Conservation (phyloP, 1,140 invertebrate genomes). For the Zaprionus davidi region DNA sequence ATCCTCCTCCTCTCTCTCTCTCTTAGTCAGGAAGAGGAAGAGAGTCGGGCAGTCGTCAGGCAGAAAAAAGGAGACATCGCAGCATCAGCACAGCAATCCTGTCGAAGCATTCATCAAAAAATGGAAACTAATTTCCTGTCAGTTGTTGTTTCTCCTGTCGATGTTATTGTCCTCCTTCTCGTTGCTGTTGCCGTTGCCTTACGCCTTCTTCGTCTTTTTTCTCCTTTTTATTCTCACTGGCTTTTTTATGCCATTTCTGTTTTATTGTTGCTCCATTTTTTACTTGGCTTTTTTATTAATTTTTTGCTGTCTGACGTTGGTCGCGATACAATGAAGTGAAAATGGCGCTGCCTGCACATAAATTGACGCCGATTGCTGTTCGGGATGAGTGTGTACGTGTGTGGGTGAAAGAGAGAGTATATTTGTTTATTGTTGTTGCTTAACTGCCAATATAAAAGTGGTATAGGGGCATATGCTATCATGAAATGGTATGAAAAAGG, state of each 20-base stretch:
- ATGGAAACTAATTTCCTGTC: slow-evolving; percentile 84
- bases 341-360: slow-evolving; percentile 80
- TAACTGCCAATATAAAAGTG: slow-evolving; percentile 13
- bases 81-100: slow-evolving; percentile 73
- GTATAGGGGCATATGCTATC: slow-evolving; percentile 10
- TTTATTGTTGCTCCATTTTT: slow-evolving; percentile 79
- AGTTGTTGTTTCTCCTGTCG: slow-evolving; percentile 76
- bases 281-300: slow-evolving; percentile 78
- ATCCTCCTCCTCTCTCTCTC: slow-evolving; percentile 5
- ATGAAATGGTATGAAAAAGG: background rate
- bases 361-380: slow-evolving; percentile 75
- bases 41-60: slow-evolving; percentile 29
- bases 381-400: slow-evolving; percentile 13
- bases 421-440: slow-evolving; percentile 25
- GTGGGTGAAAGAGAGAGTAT: background rate
- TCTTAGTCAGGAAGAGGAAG: slow-evolving; percentile 45
- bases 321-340: slow-evolving; percentile 80
- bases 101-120: slow-evolving; percentile 84
- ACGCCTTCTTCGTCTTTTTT: slow-evolving; percentile 67
- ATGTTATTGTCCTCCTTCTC: slow-evolving; percentile 17
- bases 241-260: slow-evolving; percentile 64
- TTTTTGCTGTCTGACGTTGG: slow-evolving; percentile 77
- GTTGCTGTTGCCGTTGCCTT: slow-evolving; percentile 51
- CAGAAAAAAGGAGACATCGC: slow-evolving; percentile 51
- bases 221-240: slow-evolving; percentile 30